phyloP scores from a whole-genome alignment of 2,113 vertebrate genomes.

The Passer montanus region DNA sequence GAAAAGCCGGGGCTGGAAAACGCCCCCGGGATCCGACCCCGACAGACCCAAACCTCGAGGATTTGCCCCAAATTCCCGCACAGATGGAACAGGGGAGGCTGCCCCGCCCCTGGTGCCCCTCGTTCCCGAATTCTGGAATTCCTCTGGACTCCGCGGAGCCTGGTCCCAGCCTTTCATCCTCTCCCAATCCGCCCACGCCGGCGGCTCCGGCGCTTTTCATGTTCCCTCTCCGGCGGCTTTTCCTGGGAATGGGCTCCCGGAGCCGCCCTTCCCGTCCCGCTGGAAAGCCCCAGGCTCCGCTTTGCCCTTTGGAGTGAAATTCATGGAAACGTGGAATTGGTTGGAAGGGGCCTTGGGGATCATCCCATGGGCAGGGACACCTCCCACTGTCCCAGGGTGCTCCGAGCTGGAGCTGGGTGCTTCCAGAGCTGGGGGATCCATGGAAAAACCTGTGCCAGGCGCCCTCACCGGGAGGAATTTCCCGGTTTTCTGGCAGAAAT shows the following conservation, averaged over 20 bases:
- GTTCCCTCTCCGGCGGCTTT: neutral
- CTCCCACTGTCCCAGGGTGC: neutral
- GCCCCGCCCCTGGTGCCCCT: rapidly evolving
- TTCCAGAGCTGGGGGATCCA: neutral
- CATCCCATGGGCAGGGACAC: neutral
- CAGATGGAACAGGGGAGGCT: rapidly evolving
- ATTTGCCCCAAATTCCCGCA: rapidly evolving
- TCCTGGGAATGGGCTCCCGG: neutral
- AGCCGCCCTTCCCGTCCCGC: neutral
- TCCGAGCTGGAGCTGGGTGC: neutral
- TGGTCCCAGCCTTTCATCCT: neutral
- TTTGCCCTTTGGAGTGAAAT: neutral
- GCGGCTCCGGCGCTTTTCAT: neutral
- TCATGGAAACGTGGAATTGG: rapidly evolving
- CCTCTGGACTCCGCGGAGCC: rapidly evolving
- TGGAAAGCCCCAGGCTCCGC: neutral
- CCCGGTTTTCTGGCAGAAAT: neutral
- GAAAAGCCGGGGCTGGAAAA: neutral
- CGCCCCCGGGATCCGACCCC: neutral
- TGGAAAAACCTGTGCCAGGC: neutral
- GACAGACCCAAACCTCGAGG: rapidly evolving
- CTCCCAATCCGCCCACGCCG: neutral
- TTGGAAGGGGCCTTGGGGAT: neutral
- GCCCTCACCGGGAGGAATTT: neutral
- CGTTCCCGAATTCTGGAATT: rapidly evolving